Conservation (phyloP, 2,113 vertebrate species). For the Dascyllus trimaculatus region DNA sequence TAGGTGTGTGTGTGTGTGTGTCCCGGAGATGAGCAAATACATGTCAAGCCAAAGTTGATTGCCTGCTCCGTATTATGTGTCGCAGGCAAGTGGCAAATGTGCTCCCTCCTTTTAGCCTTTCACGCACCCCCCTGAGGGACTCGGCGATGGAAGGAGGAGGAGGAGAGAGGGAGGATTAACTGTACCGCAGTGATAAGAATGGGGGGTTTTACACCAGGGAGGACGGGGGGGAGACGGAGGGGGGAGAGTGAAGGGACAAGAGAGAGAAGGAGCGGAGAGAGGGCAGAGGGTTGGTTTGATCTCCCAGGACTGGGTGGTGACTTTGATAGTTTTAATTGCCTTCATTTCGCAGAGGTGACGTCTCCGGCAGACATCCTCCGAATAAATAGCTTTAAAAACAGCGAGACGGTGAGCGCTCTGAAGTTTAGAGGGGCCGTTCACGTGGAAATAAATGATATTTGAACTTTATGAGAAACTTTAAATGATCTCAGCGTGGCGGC, state of each 20-base stretch:
- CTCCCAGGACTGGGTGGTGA: slow-evolving; percentile 78
- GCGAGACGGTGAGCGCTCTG: background rate
- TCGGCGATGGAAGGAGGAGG: slow-evolving; percentile 71
- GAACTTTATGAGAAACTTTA: slow-evolving; percentile 53
- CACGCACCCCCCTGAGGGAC: slow-evolving; percentile 81
- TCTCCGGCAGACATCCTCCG: slow-evolving; percentile 15
- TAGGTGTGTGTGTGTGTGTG: slow-evolving; percentile 21
- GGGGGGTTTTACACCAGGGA: slow-evolving; percentile 83
- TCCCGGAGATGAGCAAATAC: slow-evolving; percentile 98
- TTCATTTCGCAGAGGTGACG: slow-evolving; percentile 63
- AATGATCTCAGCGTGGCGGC: slow-evolving; percentile 38
- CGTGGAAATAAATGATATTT: slow-evolving; percentile 16
- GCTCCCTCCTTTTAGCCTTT: slow-evolving; percentile 93
- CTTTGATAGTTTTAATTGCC: slow-evolving; percentile 82
- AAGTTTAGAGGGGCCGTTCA: slow-evolving; percentile 20
- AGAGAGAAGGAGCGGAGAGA: slow-evolving; percentile 51
- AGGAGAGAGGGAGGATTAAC: slow-evolving; percentile 89
- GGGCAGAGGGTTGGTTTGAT: slow-evolving; percentile 76
- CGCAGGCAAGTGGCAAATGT: slow-evolving; percentile 98
- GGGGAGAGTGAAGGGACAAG: slow-evolving; percentile 53
- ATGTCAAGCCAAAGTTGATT: slow-evolving; percentile 99
- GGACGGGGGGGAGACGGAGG: slow-evolving; percentile 6
- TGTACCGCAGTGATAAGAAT: slow-evolving; percentile 90
- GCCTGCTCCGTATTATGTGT: slow-evolving; percentile 96
- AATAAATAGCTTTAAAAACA: slow-evolving; percentile 41